Percentiles rank a stretch among this genome's conserved stretches.
These are phyloP conservation scores for Clivina fossor DNA, from an alignment of 2,888 invertebrate genomes.

Conservation along the genomic window DNA sequence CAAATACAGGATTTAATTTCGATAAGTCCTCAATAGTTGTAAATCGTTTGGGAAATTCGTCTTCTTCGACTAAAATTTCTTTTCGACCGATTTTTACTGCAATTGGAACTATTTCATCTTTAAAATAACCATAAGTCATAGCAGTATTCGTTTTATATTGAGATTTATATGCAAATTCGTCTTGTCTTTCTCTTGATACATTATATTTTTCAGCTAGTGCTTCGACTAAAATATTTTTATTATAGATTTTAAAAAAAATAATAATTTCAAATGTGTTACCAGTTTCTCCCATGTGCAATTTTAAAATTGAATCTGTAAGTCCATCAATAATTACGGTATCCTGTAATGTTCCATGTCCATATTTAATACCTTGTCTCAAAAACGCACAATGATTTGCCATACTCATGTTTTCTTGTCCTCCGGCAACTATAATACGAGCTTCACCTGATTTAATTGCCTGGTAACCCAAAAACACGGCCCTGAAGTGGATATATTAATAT, in stretches of 20 bases:
- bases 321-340: constrained; percentile 73
- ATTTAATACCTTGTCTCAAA: constrained; percentile 65
- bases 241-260: constrained; percentile 2
- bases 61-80: constrained; percentile 55
- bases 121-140: constrained; percentile 63
- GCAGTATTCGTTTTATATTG: constrained; percentile 67
- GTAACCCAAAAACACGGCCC: constrained; percentile 67
- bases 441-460: constrained; percentile 70
- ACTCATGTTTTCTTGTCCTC: constrained; percentile 85
- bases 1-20: constrained; percentile 67
- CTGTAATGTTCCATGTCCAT: constrained; percentile 63
- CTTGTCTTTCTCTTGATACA: constrained; percentile 70
- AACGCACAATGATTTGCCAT: constrained; percentile 68
- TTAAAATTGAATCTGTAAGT: constrained; percentile 72
- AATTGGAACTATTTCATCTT: constrained; percentile 72
- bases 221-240: constrained; percentile 61
- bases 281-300: constrained; percentile 79
- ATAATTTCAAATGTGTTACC: constrained; percentile 56
- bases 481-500: constrained; percentile 43
- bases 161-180: constrained; percentile 66
- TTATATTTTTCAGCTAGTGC: constrained; percentile 69
- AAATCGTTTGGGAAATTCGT: constrained; percentile 70
- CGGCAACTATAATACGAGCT: constrained; percentile 68
- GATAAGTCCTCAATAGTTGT: constrained; percentile 62
- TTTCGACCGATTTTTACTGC: neutral